Evolutionary conservation across 2,113 vertebrate species (phyloP), one percentile per base, ranked within the genome.

Genomic region (Sigmodon hispidus): DNA sequence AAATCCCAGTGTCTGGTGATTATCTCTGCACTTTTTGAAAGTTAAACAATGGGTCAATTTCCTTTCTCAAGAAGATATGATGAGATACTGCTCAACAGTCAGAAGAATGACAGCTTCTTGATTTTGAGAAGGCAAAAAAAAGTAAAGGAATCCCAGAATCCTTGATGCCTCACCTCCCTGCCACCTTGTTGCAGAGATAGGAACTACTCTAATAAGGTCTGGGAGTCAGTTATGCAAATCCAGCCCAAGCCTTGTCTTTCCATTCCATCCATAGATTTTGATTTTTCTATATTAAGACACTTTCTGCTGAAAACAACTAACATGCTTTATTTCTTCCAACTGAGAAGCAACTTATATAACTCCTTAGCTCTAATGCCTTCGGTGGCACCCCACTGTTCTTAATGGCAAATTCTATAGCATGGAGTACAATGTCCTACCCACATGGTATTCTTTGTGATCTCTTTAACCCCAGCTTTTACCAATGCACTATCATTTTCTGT

Each of bases 281-380:
- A 83, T 87, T 96, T 95, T 96, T 96, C 67, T 94, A 3, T 86
- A 67, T 91, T 87, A 89, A 94, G 67, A 77, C 22, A 40, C 12
- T 34, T 87, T 90, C 26, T 81, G 55, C 52, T 93, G 45, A 93
- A 89, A 96, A 87, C 65, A 76, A 81, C 45, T 89, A 94, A n/a
- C 80, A 34, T 85, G 40, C 77, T 89, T 93, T 93, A 86, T 89
- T 85, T 95, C 84, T 69, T 94, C 29, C 63, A 70, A 50, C 63
- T 94, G 72, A 96, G 96, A 67, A n/a, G 59, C 63, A 29, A 86
- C 29, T 91, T 92, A 92, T 22, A 77, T 84, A 93, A 94, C 21
- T 90, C 19, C 40, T 84, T 86, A 79, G 75, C 16, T 73, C 69
- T 92, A 91, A 96, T 73, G n/a, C 59, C 8, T 94, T 87, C 48